These are phyloP conservation scores for Blastobasis adustella DNA, from an alignment of 2,888 invertebrate species.

Conservation along the genomic window DNA sequence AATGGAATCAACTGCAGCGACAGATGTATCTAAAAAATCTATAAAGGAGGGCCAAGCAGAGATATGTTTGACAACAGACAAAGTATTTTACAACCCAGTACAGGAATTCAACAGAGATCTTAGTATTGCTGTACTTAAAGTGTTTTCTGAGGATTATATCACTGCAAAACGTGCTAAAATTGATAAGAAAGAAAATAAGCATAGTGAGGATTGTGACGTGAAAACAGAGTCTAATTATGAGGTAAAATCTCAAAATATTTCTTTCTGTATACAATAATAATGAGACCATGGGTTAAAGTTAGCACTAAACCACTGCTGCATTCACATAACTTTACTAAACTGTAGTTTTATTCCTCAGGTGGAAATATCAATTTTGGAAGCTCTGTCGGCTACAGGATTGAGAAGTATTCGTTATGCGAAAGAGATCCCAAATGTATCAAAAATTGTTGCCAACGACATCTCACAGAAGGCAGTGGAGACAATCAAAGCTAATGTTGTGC, in stretches of 20 bases:
- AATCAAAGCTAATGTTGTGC: slow-evolving; percentile 85
- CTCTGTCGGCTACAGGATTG: slow-evolving; percentile 95
- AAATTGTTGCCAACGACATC: slow-evolving; percentile 94
- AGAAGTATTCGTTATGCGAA: slow-evolving; percentile 97
- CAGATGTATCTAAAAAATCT: slow-evolving; percentile 27
- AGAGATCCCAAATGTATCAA: slow-evolving; percentile 88
- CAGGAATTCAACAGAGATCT: slow-evolving; percentile 99
- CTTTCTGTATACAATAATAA: not conserved
- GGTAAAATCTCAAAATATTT: not conserved
- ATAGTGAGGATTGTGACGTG: slow-evolving; percentile 18
- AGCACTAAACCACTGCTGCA: not conserved
- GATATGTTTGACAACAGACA: slow-evolving; percentile 79
- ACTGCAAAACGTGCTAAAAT: slow-evolving; percentile 32
- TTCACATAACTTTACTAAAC: too few species aligned
- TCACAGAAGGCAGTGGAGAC: slow-evolving; percentile 89
- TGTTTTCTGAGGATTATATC: slow-evolving; percentile 75
- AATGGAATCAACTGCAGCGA: slow-evolving; percentile 34
- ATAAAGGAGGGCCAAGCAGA: slow-evolving; percentile 87
- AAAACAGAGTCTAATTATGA: not conserved
- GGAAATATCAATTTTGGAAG: slow-evolving; percentile 88
- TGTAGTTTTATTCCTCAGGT: slow-evolving; percentile 33
- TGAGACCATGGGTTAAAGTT: not conserved
- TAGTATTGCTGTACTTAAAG: slow-evolving; percentile 82
- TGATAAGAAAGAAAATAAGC: slow-evolving; percentile 26
- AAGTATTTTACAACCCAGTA: slow-evolving; percentile 98